Evolutionary conservation across 2,888 invertebrate genomes (phyloP), one percentile per base, ranked within the genome.

Genomic region (Zygaena filipendulae): DNA sequence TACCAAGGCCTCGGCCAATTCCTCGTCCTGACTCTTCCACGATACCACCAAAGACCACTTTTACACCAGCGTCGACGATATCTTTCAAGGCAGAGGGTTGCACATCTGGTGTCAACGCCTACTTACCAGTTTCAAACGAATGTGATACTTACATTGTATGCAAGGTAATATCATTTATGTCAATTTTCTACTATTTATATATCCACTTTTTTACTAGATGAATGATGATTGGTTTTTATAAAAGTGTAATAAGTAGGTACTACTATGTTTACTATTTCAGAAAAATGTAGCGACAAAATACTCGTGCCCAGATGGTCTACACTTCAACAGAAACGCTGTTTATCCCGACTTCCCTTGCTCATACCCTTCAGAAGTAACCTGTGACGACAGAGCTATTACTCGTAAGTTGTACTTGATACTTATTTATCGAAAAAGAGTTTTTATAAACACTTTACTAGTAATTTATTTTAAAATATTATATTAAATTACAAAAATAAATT

Each of bases 331-430:
- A 2, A 82, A 84, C 9, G 70, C 77, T 1, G 74, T 81, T 3
- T 61, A 63, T 28, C 82, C 81, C 14, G 80, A 83, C 22, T 89
- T 85, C 45, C 89, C 89, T 3, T 92, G 92, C 44, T 84, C 87
- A 39, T 90, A 90, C 59, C 89, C 91, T 7, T 85, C 86, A 29
- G 89, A 90, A 47, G 87, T 90, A 1, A 77, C 85, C 44, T 92
- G 92, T 51, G 68, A 64, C 2, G 83, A 82, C 33, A 75, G 87
- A 40, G 59, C 82, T 3, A 64, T 66, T 14, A 33, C 30, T 40
- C 53, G 58, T 59, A 51, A 32, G 57, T 49, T 13, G 12, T 25
- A 21, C 4, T 11, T 25, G n/a, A n/a, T n/a, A n/a, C n/a, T n/a
- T n/a, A n/a, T n/a, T n/a, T n/a, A n/a, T n/a, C n/a, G n/a, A n/a